Conservation (phyloP, 2,113 vertebrate genomes). For the Bubo blakistoni region DNA sequence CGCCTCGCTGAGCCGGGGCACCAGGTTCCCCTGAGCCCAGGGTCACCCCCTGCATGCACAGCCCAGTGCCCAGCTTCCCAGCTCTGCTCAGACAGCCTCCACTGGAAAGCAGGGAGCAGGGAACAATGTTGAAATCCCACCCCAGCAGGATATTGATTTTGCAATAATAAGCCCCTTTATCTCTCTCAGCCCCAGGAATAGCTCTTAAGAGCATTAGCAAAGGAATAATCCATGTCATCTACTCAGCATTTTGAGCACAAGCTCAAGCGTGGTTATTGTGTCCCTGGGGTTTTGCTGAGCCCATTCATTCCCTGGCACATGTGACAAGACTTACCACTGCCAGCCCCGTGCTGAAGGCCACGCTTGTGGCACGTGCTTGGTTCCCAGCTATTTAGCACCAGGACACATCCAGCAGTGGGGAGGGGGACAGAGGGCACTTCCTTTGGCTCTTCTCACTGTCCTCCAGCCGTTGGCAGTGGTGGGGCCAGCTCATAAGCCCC, state of each 20-base stretch:
- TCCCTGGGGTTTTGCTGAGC: neutral
- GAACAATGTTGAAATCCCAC: neutral
- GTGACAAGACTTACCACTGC: neutral
- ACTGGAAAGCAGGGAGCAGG: neutral
- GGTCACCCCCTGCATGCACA: neutral
- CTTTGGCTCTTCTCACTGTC: neutral
- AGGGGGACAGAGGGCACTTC: neutral
- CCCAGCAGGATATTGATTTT: neutral
- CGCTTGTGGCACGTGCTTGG: rapidly evolving
- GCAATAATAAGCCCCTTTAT: slow-evolving; percentile 31
- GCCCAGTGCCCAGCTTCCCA: neutral
- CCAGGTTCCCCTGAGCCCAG: neutral
- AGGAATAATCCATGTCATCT: slow-evolving; percentile 32
- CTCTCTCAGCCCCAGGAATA: neutral
- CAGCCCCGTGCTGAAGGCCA: neutral
- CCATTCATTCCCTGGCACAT: neutral
- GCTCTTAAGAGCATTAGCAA: slow-evolving; percentile 48
- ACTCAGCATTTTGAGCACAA: slow-evolving; percentile 36
- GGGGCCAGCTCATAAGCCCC: rapidly evolving
- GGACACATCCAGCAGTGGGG: neutral
- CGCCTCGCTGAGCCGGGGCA: neutral
- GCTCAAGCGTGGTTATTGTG: neutral
- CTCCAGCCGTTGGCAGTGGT: rapidly evolving
- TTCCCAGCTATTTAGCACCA: rapidly evolving
- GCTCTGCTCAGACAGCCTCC: neutral